Evolutionary conservation across 2,113 vertebrate genomes (phyloP), one percentile per base, ranked within the genome.

Genomic region (Corvus cornix): DNA sequence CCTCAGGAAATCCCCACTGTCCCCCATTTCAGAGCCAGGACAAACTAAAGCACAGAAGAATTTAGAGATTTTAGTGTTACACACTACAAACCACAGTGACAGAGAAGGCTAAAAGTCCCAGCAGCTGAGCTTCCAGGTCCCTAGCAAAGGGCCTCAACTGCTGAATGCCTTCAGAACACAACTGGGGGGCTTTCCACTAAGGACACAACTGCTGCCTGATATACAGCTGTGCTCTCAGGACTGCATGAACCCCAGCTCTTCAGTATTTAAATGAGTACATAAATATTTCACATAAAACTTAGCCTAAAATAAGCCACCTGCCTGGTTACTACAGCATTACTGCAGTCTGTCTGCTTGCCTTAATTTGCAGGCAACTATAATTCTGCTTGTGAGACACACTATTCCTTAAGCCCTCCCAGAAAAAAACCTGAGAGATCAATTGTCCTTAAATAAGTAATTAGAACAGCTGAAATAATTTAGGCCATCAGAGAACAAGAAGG

Each of bases 381-480:
- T 87, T 84, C 93, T 95, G 90, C 96, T 96, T 96, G 92, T 31
- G 73, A 92, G 90, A 96, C 91, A 86, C 19, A 77, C 90, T 76
- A 82, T 89, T 96, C 97, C 0, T 27, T 17, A 55, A 96, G 82
- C 72, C 87, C 90, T 96, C 89, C 91, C 90, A 91, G 95, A 96
- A 97, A 96, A 79, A 89, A 96, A 89, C 78, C 64, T 60, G 68
- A 84, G 93, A 95, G 95, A 97, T 98, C 98, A 72, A 98, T 97
- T 97, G 84, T 53, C 91, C 95, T 97, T 98, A 98, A 98, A 98
- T 98, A 98, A 98, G 78, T 98, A 97, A 98, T 97, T 67, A 97
- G 97, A 96, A 64, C 83, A 95, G 90, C 92, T 84, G 87, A 97
- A 96, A 97, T 95, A 33, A 31, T 94, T 63, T 75, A 86, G 84